Conservation (phyloP, 2,113 vertebrate species). For the Ageneiosus marmoratus region DNA sequence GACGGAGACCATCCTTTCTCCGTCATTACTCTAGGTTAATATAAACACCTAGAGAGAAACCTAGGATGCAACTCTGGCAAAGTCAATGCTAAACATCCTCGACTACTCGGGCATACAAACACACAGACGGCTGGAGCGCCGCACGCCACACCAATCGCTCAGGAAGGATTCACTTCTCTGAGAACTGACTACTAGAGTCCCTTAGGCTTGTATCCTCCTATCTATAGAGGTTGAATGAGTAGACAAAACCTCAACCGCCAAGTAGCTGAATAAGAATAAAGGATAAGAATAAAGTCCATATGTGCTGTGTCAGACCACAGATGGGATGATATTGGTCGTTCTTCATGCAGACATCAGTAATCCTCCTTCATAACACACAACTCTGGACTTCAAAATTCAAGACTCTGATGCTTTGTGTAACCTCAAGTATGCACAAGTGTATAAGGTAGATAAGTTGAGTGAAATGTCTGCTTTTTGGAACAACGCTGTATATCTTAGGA, state of each 20-base stretch:
- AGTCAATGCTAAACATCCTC: constrained; percentile 68
- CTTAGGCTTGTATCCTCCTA: constrained; percentile 24
- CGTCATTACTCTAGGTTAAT: constrained; percentile 40
- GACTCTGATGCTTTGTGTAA: too few species aligned
- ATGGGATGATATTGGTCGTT: constrained; percentile 36
- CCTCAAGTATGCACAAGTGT: neutral
- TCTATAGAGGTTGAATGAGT: constrained; percentile 45
- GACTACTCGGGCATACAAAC: constrained; percentile 75
- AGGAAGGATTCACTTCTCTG: constrained; percentile 45
- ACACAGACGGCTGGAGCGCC: constrained; percentile 56
- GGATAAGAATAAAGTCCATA: constrained; percentile 65
- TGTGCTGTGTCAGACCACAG: constrained; percentile 55
- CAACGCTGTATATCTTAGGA: constrained; percentile 18
- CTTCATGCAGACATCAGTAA: constrained; percentile 69
- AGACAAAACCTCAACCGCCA: constrained; percentile 56
- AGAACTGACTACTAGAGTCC: constrained; percentile 34
- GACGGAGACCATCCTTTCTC: constrained; percentile 33
- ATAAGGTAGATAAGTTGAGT: constrained; percentile 14
- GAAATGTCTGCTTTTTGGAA: constrained; percentile 7
- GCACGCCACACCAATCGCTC: constrained; percentile 51
- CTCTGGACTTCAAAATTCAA: constrained; percentile 37
- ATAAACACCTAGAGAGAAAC: constrained; percentile 37
- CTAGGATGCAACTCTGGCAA: constrained; percentile 32
- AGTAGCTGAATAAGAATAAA: constrained; percentile 64
- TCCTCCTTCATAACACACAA: constrained; percentile 69